These are phyloP conservation scores for Chamaea fasciata DNA, from an alignment of 2,113 vertebrate species.

Conservation along the genomic window DNA sequence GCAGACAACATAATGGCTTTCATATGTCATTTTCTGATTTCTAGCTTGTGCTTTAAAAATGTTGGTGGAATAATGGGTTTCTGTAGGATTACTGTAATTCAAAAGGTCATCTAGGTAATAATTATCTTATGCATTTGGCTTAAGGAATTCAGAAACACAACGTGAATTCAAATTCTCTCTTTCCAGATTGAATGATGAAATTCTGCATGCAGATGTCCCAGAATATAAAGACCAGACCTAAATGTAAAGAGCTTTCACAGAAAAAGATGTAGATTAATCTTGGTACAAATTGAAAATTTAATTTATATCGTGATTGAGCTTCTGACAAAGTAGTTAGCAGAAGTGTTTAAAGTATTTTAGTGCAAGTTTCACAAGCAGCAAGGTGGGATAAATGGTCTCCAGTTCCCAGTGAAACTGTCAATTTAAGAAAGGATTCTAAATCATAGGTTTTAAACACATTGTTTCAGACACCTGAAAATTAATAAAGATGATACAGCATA, in stretches of 20 bases:
- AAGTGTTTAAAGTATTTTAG: not conserved
- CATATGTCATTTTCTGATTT: not conserved
- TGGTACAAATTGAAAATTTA: not conserved
- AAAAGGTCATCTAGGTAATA: not conserved
- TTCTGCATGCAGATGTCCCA: not conserved
- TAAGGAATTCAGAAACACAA: not conserved
- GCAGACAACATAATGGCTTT: slow-evolving; percentile 30
- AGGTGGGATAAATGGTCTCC: not conserved
- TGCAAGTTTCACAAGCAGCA: not conserved
- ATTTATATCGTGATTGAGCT: not conserved
- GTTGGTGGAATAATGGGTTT: not conserved
- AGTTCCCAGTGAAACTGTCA: not conserved
- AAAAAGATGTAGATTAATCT: not conserved
- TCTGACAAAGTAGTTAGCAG: not conserved
- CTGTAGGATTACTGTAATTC: slow-evolving; percentile 36
- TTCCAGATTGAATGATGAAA: not conserved
- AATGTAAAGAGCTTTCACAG: not conserved
- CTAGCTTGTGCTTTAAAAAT: not conserved
- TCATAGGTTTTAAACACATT: not conserved
- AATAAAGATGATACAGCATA: not conserved
- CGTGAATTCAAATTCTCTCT: not conserved
- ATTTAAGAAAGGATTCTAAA: not conserved
- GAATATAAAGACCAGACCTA: not conserved
- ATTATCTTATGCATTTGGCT: not conserved
- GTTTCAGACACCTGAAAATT: not conserved